Conservation (phyloP, 2,888 invertebrate species). For the Cryptops parisi region DNA sequence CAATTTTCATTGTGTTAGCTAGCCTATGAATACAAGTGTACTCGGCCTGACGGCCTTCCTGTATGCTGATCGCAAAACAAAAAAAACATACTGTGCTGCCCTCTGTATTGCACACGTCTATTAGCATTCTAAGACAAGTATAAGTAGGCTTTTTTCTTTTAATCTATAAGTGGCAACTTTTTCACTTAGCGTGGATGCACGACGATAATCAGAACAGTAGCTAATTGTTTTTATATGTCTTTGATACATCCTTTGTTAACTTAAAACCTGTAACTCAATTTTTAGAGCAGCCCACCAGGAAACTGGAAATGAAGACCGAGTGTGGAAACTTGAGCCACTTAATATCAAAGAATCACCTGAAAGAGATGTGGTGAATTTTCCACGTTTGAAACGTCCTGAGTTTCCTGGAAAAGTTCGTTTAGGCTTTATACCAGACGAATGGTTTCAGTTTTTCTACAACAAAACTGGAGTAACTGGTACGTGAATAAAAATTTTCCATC, state of each 20-base stretch:
- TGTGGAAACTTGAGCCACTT: slow-evolving; percentile 3
- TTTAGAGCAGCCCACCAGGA: not conserved
- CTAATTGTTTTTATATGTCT: not conserved
- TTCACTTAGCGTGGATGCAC: too few relatives aligned
- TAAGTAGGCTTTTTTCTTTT: too few relatives aligned
- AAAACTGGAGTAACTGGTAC: slow-evolving; percentile 71
- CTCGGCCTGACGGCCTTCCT: too few relatives aligned
- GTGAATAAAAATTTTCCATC: too few relatives aligned
- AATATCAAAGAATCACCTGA: slow-evolving; percentile 39
- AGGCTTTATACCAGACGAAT: slow-evolving; percentile 86
- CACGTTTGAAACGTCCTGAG: slow-evolving; percentile 51
- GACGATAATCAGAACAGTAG: too few relatives aligned
- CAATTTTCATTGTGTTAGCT: too few relatives aligned
- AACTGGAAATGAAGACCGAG: not conserved
- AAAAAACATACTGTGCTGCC: too few relatives aligned
- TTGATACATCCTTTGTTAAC: not conserved
- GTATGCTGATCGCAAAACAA: too few relatives aligned
- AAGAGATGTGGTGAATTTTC: slow-evolving; percentile 58
- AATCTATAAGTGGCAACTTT: too few relatives aligned
- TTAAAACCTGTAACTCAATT: not conserved
- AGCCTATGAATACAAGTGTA: too few relatives aligned
- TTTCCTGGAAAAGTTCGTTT: slow-evolving; percentile 60
- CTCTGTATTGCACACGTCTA: too few relatives aligned
- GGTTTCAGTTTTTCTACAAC: slow-evolving; percentile 88
- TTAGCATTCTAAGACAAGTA: too few relatives aligned